These are phyloP conservation scores for Zeugodacus cucurbitae DNA, from an alignment of 1,140 invertebrate genomes.

Conservation along the genomic window DNA sequence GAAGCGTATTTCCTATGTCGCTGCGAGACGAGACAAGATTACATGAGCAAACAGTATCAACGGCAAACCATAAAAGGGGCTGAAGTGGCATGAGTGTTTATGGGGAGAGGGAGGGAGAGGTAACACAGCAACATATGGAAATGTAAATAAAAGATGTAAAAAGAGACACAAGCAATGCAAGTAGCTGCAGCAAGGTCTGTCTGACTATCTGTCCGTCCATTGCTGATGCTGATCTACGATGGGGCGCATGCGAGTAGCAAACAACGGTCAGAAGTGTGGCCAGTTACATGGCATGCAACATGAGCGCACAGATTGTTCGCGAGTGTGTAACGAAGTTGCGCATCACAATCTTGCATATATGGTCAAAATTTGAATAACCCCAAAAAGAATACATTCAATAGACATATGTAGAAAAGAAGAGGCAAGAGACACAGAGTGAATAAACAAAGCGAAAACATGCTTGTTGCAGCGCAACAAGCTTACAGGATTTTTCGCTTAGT, in stretches of 20 bases:
- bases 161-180: neutral
- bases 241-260: neutral
- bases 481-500: slow-evolving; percentile 16
- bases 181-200: neutral
- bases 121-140: neutral
- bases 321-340: neutral
- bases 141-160: neutral
- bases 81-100: neutral
- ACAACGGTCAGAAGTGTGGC: slow-evolving; percentile 25
- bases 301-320: neutral
- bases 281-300: slow-evolving; percentile 5
- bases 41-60: slow-evolving; percentile 2
- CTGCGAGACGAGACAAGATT: neutral
- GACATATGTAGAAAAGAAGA: neutral
- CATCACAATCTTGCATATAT: neutral
- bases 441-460: neutral
- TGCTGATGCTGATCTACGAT: neutral
- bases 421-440: neutral
- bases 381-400: neutral
- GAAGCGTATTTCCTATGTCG: neutral
- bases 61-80: neutral
- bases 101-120: neutral
- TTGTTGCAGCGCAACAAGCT: neutral
- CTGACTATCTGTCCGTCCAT: too few relatives aligned
- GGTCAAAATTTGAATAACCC: neutral